Percentiles rank a stretch among this genome's conserved stretches.
phyloP scores from a whole-genome alignment of 2,113 vertebrate species.

The Corythornis cristatus region DNA sequence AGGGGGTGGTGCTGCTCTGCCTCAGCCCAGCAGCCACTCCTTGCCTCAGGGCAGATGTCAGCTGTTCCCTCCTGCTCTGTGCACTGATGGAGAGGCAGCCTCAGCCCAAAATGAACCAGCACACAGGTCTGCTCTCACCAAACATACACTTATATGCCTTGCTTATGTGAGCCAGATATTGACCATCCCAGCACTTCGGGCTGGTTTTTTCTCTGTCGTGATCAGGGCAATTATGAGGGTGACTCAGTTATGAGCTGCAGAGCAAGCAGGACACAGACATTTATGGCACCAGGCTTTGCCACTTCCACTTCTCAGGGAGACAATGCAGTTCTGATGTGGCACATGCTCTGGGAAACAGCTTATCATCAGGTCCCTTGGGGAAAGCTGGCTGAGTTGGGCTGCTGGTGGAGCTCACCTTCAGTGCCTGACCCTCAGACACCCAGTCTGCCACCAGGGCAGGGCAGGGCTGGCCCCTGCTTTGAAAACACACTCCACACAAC shows the following conservation, averaged over 20 bases:
- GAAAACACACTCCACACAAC: no score
- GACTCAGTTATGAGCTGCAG: fast-evolving
- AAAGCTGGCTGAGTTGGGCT: background rate
- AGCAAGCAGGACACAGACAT: background rate
- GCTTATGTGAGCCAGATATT: background rate
- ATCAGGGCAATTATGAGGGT: background rate
- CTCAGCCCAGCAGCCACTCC: fast-evolving
- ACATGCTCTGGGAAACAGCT: background rate
- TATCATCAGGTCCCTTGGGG: background rate
- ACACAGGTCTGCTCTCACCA: background rate
- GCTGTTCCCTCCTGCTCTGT: fast-evolving
- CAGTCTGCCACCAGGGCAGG: background rate
- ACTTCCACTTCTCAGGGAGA: background rate
- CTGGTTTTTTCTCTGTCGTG: background rate
- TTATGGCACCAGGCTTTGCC: background rate
- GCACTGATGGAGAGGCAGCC: background rate
- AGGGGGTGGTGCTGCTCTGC: background rate
- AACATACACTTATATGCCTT: background rate
- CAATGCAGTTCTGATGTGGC: background rate
- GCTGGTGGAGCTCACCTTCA: background rate
- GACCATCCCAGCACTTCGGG: background rate
- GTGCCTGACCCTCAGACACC: background rate
- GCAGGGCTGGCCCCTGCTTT: background rate
- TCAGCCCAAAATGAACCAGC: background rate
- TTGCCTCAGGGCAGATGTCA: background rate